phyloP scores from a whole-genome alignment of 2,888 invertebrate species.

The Hypena proboscidalis region DNA sequence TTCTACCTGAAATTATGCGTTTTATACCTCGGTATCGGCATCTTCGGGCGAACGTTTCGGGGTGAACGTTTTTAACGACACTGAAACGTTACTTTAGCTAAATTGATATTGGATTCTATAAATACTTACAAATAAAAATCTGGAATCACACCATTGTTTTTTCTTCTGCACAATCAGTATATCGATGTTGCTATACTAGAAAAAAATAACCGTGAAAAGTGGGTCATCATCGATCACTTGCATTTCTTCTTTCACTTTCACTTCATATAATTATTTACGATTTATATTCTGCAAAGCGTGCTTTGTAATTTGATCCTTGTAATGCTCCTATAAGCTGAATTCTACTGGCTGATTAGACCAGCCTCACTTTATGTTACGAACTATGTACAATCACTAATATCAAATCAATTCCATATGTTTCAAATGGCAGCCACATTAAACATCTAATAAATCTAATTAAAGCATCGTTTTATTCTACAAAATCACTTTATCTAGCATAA shows the following conservation, averaged over 20 bases:
- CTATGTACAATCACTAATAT: neutral
- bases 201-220: constrained; percentile 62
- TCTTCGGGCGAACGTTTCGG: constrained; percentile 52
- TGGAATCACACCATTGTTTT: constrained; percentile 86
- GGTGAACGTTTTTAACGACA: constrained; percentile 61
- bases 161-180: constrained; percentile 83
- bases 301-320: neutral
- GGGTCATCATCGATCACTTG: constrained; percentile 63
- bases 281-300: neutral
- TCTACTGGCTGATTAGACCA: no score
- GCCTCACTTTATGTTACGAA: no score
- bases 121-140: constrained; percentile 86
- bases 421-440: neutral
- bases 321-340: no score
- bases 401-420: constrained; percentile 1
- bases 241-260: constrained; percentile 51
- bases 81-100: constrained; percentile 66
- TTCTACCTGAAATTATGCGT: constrained; percentile 51
- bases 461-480: constrained; percentile 10
- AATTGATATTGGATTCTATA: constrained; percentile 80
- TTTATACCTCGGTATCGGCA: constrained; percentile 66
- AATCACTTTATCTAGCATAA: constrained; percentile 14
- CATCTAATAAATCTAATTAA: constrained; percentile 20
- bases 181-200: constrained; percentile 70
- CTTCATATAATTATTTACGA: constrained; percentile 18